Percentiles rank a stretch among this genome's conserved stretches.
Evolutionary conservation across 2,113 vertebrate genomes (phyloP).

Genomic region (Anguilla japonica): DNA sequence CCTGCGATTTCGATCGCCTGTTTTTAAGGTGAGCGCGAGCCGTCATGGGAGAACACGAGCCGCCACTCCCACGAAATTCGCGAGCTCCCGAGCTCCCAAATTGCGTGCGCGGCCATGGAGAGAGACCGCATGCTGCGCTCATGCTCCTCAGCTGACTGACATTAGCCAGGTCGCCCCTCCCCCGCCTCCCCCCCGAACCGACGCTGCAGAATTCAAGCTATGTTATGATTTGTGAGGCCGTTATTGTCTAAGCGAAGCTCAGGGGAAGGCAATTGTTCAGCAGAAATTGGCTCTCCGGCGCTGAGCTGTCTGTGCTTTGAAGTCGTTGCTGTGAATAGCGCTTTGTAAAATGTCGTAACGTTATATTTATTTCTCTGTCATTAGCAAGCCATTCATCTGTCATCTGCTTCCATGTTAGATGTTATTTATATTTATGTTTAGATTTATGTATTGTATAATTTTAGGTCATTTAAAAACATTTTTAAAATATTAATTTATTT

Average conservation of each 20-base stretch:
- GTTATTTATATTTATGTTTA: not conserved
- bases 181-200: not conserved
- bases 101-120: not conserved
- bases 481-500: too few relatives aligned
- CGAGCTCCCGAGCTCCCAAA: not conserved
- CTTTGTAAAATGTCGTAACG: not conserved
- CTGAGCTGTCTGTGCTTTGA: not conserved
- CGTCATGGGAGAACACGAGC: not conserved
- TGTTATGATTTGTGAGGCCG: slow-evolving; percentile 32
- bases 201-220: slow-evolving; percentile 22
- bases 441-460: not conserved
- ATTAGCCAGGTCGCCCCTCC: slow-evolving; percentile 21
- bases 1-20: not conserved
- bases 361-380: not conserved
- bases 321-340: not conserved
- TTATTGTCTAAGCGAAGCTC: slow-evolving; percentile 29
- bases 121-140: not conserved
- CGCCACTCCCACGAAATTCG: too few relatives aligned
- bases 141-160: slow-evolving; percentile 29
- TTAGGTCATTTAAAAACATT: too few relatives aligned
- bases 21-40: not conserved
- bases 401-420: not conserved
- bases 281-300: not conserved
- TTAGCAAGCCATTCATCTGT: not conserved
- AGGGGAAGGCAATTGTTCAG: slow-evolving; percentile 7